Percentiles rank a stretch among this genome's conserved stretches.
Evolutionary conservation across 2,797 vertebrate genomes (phyloP).

Genomic region (Pelochelys cantorii): DNA sequence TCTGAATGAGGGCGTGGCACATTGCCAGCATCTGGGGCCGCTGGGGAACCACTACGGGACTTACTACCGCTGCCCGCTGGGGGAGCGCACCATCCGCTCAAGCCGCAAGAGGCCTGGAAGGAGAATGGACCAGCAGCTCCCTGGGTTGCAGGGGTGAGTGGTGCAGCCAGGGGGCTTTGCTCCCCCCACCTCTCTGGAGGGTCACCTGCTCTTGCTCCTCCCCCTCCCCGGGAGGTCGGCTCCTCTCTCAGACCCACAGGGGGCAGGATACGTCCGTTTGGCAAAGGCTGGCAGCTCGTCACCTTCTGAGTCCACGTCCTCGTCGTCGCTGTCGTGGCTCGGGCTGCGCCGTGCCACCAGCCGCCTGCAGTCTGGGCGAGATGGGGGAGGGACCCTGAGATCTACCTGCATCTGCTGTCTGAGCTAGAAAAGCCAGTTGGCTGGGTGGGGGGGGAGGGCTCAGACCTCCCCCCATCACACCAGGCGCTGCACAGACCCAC

Average conservation of each 20-base stretch:
- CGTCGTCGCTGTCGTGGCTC: background rate
- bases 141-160: background rate
- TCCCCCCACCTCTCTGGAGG: too few species aligned
- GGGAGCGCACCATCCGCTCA: background rate
- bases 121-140: background rate
- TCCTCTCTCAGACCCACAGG: background rate
- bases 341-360: background rate
- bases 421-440: too few species aligned
- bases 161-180: background rate
- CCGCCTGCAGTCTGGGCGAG: background rate
- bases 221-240: background rate
- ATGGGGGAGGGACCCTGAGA: background rate
- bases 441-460: background rate
- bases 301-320: background rate
- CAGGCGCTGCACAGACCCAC: background rate
- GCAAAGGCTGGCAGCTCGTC: background rate
- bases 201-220: background rate
- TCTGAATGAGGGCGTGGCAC: background rate
- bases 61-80: background rate
- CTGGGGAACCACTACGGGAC: background rate
- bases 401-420: too few species aligned
- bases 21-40: background rate
- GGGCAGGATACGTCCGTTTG: background rate
- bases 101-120: background rate
- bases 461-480: background rate